A percentile compares a stretch with the other conserved stretches of the same genome.
These are phyloP conservation scores for Venusia cambrica DNA, from an alignment of 2,888 invertebrate species.

Conservation along the genomic window DNA sequence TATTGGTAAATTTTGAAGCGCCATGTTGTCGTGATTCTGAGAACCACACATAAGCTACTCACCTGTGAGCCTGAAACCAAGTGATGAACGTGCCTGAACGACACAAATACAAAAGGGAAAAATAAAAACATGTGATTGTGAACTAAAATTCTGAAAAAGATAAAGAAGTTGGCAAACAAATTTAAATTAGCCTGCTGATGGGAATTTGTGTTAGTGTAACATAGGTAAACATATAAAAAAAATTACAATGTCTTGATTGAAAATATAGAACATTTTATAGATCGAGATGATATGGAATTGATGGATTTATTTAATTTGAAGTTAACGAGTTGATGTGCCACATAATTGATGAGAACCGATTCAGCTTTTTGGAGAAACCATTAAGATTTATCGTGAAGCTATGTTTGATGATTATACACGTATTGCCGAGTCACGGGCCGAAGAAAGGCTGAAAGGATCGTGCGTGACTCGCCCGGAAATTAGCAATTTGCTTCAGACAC, in stretches of 20 bases:
- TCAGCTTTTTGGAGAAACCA: conserved; percentile 9
- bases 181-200: conserved; percentile 59
- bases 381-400: conserved; percentile 3
- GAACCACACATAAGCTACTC: conserved; percentile 37
- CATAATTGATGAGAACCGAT: conserved; percentile 7
- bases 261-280: too few relatives aligned
- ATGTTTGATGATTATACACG: conserved; percentile 14
- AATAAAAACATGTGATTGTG: conserved; percentile 39
- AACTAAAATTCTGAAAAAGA: conserved; percentile 42
- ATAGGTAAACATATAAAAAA: conserved; percentile 38
- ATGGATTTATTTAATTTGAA: conserved; percentile 6
- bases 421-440: conserved; percentile 17
- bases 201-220: conserved; percentile 78
- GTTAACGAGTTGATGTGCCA: conserved; percentile 6
- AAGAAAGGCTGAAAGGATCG: conserved; percentile 28
- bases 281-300: background rate
- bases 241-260: background rate
- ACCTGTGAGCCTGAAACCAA: conserved; percentile 48
- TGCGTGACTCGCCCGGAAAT: conserved; percentile 51
- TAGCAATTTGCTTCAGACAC: conserved; percentile 50
- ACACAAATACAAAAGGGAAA: conserved; percentile 38
- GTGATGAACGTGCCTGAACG: conserved; percentile 29
- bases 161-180: conserved; percentile 42
- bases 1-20: conserved; percentile 33
- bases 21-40: conserved; percentile 25